Percentiles rank a stretch among this genome's conserved stretches.
Conservation (phyloP, 2,888 invertebrate species). For the Lepidocyrtinus sp. region DNA sequence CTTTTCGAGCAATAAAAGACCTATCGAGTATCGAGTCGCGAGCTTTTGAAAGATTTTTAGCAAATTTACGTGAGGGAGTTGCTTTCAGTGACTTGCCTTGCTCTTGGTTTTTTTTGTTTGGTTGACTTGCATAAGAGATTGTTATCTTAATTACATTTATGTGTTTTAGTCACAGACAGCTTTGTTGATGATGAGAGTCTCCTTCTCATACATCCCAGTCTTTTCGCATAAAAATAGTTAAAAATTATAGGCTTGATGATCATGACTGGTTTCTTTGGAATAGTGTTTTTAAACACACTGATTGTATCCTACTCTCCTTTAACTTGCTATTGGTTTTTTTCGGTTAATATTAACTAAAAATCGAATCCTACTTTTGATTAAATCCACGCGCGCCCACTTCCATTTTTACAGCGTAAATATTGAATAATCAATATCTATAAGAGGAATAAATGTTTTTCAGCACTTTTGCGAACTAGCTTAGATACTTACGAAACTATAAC, state of each 20-base stretch:
- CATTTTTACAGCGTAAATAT: too few species aligned
- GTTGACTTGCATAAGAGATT: constrained; percentile 32
- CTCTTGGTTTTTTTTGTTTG: constrained; percentile 31
- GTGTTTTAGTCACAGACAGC: constrained; percentile 58
- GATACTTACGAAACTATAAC: constrained; percentile 6
- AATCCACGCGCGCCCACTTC: too few species aligned
- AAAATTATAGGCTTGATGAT: constrained; percentile 41
- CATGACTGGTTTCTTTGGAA: constrained; percentile 55
- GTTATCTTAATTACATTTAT: constrained; percentile 25
- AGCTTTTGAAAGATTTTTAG: constrained; percentile 8
- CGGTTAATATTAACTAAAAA: background rate
- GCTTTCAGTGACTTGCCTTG: constrained; percentile 47
- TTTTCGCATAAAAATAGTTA: constrained; percentile 29
- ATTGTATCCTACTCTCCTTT: constrained; percentile 24
- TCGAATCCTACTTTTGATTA: too few species aligned
- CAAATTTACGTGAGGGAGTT: constrained; percentile 42
- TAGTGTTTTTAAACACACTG: constrained; percentile 31
- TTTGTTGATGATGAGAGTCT: constrained; percentile 50
- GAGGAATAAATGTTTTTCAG: background rate
- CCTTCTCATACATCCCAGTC: constrained; percentile 53
- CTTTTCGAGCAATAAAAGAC: too few species aligned
- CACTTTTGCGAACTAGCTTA: constrained; percentile 15
- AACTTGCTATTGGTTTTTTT: background rate
- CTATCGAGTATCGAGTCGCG: too few species aligned
- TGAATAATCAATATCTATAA: too few species aligned